Conservation (phyloP, 2,113 vertebrate species). For the Desmodus rotundus region DNA sequence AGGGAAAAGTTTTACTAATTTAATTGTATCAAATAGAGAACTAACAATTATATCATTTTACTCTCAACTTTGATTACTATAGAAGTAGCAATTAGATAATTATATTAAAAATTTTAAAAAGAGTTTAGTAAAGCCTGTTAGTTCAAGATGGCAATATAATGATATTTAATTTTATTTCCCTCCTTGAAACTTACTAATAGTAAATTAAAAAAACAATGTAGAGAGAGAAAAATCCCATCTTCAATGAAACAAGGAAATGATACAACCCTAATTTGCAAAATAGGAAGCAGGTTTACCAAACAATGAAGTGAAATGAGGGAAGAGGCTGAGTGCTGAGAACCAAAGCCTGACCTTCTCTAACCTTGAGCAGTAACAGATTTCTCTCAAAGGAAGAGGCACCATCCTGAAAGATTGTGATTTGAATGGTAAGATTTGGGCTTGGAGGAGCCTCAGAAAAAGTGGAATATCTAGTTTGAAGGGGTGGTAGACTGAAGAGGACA, state of each 20-base stretch:
- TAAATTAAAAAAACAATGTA: not conserved
- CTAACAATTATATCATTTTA: not conserved
- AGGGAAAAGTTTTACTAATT: not conserved
- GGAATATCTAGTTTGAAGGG: not conserved
- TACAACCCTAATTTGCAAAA: conserved; percentile 21
- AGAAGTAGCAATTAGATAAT: not conserved
- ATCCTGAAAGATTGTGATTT: not conserved
- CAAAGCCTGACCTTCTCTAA: not conserved
- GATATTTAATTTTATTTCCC: not conserved
- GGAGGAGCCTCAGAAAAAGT: not conserved
- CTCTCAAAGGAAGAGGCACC: not conserved
- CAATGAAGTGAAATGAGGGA: not conserved
- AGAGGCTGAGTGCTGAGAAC: not conserved
- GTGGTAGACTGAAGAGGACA: not conserved
- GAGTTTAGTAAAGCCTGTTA: not conserved
- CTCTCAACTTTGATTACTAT: not conserved
- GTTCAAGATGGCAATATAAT: not conserved
- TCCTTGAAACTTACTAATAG: not conserved
- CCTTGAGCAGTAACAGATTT: not conserved
- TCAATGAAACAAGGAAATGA: conserved; percentile 30
- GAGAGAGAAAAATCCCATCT: not conserved
- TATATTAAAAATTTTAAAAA: not conserved
- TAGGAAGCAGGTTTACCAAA: conserved; percentile 22
- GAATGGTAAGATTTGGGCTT: not conserved
- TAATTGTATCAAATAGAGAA: not conserved